A percentile compares a stretch with the other conserved stretches of the same genome.
These are phyloP conservation scores for Cerceris ruficornis DNA, from an alignment of 2,888 invertebrate species.

Conservation along the genomic window DNA sequence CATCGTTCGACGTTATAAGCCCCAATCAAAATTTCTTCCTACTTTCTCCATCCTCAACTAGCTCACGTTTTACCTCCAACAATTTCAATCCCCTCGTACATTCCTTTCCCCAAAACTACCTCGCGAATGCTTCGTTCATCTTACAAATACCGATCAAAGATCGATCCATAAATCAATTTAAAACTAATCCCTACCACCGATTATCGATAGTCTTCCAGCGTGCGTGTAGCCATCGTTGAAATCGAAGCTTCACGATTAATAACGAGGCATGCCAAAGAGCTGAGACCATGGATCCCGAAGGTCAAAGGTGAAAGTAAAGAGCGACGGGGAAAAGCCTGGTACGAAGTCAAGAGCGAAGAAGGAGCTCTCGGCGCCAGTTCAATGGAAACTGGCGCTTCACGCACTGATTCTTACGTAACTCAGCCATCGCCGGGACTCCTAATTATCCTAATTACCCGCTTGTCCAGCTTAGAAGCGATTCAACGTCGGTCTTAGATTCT, in stretches of 20 bases:
- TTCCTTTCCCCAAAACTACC: no score
- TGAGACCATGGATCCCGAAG: slow-evolving; percentile 49
- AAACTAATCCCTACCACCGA: no score
- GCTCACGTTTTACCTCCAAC: no score
- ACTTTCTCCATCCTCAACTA: no score
- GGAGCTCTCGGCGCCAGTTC: slow-evolving; percentile 48
- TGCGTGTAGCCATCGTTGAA: no score
- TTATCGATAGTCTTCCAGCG: no score
- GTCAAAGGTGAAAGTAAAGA: slow-evolving; percentile 62
- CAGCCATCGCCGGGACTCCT: slow-evolving; percentile 41
- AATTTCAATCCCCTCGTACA: no score
- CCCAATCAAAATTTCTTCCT: no score
- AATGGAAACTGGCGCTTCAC: slow-evolving; percentile 62
- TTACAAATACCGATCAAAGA: no score
- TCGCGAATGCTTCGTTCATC: no score
- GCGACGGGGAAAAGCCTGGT: slow-evolving; percentile 26
- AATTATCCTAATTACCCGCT: slow-evolving; percentile 62
- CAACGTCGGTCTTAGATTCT: slow-evolving; percentile 26
- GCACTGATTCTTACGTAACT: slow-evolving; percentile 67
- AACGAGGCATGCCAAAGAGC: background rate
- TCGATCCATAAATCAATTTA: no score
- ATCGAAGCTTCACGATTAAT: background rate
- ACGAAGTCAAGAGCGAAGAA: slow-evolving; percentile 47
- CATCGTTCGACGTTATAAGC: no score
- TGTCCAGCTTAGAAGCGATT: slow-evolving; percentile 46